Evolutionary conservation across 2,888 invertebrate genomes (phyloP), one percentile per base, ranked within the genome.

Genomic region (Hololepta plana): DNA sequence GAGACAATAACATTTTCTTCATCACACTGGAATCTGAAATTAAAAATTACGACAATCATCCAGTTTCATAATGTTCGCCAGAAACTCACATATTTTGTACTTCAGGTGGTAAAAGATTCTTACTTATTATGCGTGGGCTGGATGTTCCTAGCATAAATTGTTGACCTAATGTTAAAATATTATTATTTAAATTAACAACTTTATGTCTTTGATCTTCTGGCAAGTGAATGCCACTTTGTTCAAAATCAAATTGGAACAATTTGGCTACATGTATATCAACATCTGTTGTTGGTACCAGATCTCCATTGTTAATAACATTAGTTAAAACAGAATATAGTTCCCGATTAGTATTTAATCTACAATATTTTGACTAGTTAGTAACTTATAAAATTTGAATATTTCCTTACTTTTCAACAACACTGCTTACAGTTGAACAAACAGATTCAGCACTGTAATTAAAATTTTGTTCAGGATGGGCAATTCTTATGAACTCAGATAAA

Each of bases 151-250:
- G 62, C 65, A 84, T 79, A 43, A 87, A 87, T 41, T 69, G 61
- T 50, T 88, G 87, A 0, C 88, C 87, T 2, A 77, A 59, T 51
- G 74, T 74, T 15, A 93, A 59, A 33, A 93, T 88, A 26, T 66
- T 60, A 47, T 93, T 81, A 47, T 91, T 95, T 12, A 95, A 59
- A 0, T 69, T 61, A 1, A 95, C 93, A 23, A 95, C 91, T 41
- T 60, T 51, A 29, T 60, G 53, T 12, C 88, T 60, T 21, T 75
- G 67, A 0, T 59, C 55, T 34, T 85, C 79, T 5, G 74, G 67
- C 31, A 98, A 59, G 51, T 98, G 95, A 32, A 99, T 96, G 3
- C 96, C 98, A 47, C 87, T 82, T 51, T 93, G 91, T 48, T 98
- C 93, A 55, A 98, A 98, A 54, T 98, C 96, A 49, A 90, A 87